phyloP scores from a whole-genome alignment of 2,888 invertebrate species.

The Zaprionus lineosus region DNA sequence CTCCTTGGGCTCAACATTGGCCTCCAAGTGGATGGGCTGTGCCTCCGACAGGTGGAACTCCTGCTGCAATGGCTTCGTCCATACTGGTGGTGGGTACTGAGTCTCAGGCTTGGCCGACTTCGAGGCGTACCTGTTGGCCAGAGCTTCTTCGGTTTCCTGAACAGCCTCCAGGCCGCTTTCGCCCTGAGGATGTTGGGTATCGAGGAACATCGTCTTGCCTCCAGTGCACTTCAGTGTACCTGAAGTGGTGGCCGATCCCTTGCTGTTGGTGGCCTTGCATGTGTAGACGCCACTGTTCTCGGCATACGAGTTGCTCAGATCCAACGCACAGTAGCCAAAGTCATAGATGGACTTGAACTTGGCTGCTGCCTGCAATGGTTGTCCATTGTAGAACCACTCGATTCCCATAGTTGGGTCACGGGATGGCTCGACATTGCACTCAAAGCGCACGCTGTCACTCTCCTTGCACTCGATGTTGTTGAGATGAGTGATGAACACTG shows the following conservation, averaged over 20 bases:
- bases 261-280: constrained; percentile 93
- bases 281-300: constrained; percentile 97
- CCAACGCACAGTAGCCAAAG: constrained; percentile 97
- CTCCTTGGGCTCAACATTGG: constrained; percentile 96
- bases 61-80: constrained; percentile 91
- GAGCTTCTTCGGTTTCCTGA: constrained; percentile 93
- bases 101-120: constrained; percentile 88
- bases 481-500: constrained; percentile 94
- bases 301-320: constrained; percentile 92
- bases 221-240: constrained; percentile 93
- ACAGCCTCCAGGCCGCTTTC: constrained; percentile 94
- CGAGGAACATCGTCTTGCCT: constrained; percentile 90
- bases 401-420: constrained; percentile 95
- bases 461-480: constrained; percentile 95
- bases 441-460: constrained; percentile 94
- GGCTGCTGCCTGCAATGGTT: constrained; percentile 93
- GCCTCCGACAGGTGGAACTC: constrained; percentile 92
- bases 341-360: constrained; percentile 96
- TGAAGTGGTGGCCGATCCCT: constrained; percentile 94
- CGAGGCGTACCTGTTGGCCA: constrained; percentile 88
- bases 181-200: constrained; percentile 98
- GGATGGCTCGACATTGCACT: constrained; percentile 95
- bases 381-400: constrained; percentile 97
- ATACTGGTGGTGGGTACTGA: constrained; percentile 92
- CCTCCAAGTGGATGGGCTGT: constrained; percentile 95